Conservation (phyloP, 1,140 invertebrate genomes). For the Ips nitidus region DNA sequence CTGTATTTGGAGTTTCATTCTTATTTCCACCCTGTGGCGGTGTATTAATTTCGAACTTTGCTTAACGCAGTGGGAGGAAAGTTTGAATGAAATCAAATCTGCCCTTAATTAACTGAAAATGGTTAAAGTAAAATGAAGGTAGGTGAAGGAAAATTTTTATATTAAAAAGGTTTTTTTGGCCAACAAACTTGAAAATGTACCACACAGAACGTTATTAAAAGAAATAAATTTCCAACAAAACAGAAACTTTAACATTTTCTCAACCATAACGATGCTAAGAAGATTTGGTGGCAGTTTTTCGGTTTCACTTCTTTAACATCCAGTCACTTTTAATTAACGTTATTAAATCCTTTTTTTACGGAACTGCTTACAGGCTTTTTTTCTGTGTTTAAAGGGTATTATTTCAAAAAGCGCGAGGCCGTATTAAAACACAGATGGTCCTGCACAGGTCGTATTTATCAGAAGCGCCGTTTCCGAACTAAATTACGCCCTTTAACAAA, state of each 20-base stretch:
- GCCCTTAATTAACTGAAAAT: not conserved
- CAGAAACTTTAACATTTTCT: not conserved
- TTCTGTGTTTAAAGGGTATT: not conserved
- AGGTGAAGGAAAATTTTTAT: not conserved
- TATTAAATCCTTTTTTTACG: not conserved
- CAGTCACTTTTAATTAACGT: not conserved
- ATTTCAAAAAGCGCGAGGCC: not conserved
- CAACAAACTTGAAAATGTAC: not conserved
- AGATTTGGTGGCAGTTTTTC: not conserved
- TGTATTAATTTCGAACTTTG: not conserved
- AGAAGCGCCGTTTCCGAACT: conserved; percentile 5
- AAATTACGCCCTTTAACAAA: conserved; percentile 25
- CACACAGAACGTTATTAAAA: not conserved
- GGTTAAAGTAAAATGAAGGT: no score
- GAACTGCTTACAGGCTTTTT: not conserved
- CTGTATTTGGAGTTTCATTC: conserved; percentile 1
- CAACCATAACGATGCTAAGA: not conserved
- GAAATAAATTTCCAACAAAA: not conserved
- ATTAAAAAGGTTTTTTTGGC: not conserved
- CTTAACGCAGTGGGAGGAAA: not conserved
- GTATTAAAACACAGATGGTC: conserved; percentile 13
- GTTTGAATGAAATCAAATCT: not conserved
- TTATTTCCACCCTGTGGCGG: not conserved
- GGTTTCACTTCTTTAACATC: not conserved
- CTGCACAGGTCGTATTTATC: conserved; percentile 8